Evolutionary conservation across 37 sponge, comb jelly and placozoan genomes (phyloP).

Genomic region (Oscarella lobularis): DNA sequence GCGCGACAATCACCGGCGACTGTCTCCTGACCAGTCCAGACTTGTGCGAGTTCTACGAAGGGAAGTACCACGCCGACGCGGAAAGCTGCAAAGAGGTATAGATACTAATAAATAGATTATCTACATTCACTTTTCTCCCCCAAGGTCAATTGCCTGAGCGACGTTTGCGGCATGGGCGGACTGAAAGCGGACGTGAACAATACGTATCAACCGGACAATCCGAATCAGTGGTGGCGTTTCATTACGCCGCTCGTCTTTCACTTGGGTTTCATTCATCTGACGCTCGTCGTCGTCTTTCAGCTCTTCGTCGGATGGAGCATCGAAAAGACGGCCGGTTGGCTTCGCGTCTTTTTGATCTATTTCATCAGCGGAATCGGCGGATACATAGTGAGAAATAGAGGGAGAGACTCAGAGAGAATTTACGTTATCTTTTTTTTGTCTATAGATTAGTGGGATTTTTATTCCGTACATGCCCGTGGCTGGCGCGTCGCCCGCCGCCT

Average conservation of each 20-base stretch:
- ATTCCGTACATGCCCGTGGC: conserved; percentile 76
- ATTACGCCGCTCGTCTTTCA: conserved; percentile 70
- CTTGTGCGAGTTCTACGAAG: conserved; percentile 43
- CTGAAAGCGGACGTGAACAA: conserved; percentile 19
- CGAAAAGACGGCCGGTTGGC: conserved; percentile 86
- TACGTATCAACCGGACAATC: conserved; percentile 18
- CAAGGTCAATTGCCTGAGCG: conserved; percentile 71
- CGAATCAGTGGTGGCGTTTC: conserved; percentile 83
- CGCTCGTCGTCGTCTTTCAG: conserved; percentile 45
- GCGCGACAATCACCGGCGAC: conserved; percentile 62
- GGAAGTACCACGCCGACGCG: conserved; percentile 26
- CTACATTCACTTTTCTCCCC: neutral
- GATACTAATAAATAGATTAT: conserved; percentile 3
- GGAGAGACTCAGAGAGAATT: conserved; percentile 34
- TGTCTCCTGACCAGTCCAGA: conserved; percentile 48
- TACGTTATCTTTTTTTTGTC: neutral
- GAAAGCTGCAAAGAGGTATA: conserved; percentile 50
- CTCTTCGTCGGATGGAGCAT: conserved; percentile 80
- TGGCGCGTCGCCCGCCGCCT: conserved; percentile 67
- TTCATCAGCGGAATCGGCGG: conserved; percentile 85
- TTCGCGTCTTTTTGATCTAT: conserved; percentile 77
- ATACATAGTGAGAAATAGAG: conserved; percentile 54
- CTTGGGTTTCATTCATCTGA: conserved; percentile 66
- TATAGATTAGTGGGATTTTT: conserved; percentile 65
- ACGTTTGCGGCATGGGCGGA: conserved; percentile 77